Evolutionary conservation across 2,797 vertebrate species (phyloP).

Genomic region (Dicrostonyx torquatus): DNA sequence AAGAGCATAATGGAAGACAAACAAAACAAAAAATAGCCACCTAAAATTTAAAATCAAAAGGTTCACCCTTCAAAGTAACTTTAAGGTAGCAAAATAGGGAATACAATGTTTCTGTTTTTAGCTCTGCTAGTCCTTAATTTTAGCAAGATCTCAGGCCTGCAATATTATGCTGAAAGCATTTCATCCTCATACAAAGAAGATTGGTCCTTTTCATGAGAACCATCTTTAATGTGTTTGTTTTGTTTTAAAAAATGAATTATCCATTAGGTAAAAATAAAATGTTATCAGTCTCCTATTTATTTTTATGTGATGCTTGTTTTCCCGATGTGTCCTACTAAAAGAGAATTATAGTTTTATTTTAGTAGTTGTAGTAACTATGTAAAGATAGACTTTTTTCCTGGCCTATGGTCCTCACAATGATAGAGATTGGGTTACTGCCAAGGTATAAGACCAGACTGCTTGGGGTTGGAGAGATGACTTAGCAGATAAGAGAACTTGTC

Average conservation of each 20-base stretch:
- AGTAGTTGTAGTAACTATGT: background rate
- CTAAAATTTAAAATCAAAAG: slow-evolving; percentile 42
- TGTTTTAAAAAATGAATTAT: slow-evolving; percentile 29
- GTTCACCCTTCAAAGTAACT: slow-evolving; percentile 36
- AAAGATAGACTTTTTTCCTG: background rate
- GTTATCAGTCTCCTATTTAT: slow-evolving; percentile 4
- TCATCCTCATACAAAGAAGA: background rate
- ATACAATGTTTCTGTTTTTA: slow-evolving; percentile 61
- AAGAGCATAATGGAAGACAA: background rate
- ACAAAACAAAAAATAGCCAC: background rate
- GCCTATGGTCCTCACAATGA: background rate
- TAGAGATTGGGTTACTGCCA: background rate
- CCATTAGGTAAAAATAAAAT: slow-evolving; percentile 7
- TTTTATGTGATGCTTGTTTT: background rate
- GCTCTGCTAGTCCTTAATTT: slow-evolving; percentile 47
- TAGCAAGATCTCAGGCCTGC: slow-evolving; percentile 3
- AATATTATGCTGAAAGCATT: slow-evolving; percentile 14
- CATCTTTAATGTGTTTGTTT: slow-evolving; percentile 20
- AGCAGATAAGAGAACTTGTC: background rate
- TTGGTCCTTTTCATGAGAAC: slow-evolving; percentile 27
- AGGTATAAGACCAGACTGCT: background rate
- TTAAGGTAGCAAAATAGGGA: slow-evolving; percentile 42
- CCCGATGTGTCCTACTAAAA: background rate
- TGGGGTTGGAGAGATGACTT: background rate
- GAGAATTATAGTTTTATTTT: slow-evolving; percentile 27